Conservation (phyloP, 2,888 invertebrate species). For the Homarus gammarus region DNA sequence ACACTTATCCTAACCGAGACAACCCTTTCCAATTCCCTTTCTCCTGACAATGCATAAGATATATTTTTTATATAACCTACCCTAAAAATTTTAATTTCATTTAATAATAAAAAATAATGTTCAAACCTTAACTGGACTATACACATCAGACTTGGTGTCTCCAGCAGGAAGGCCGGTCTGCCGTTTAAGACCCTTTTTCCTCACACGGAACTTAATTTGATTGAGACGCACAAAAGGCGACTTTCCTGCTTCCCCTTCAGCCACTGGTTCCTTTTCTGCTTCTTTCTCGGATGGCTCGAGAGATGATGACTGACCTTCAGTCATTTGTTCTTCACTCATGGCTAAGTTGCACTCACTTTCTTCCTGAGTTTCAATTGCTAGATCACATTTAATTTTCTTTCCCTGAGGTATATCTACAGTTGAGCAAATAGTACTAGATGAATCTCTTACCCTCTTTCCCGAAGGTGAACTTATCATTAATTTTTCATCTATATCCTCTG, state of each 20-base stretch:
- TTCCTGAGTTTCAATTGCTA: background rate
- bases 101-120: background rate
- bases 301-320: background rate
- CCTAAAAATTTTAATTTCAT: no score
- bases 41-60: no score
- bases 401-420: conserved; percentile 6
- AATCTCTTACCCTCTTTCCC: conserved; percentile 19
- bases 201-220: conserved; percentile 49
- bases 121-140: conserved; percentile 19
- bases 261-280: background rate
- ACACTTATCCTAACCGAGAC: no score
- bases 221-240: conserved; percentile 45
- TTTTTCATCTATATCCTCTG: conserved; percentile 32
- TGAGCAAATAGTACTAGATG: conserved; percentile 4
- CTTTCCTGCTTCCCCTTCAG: background rate
- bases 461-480: conserved; percentile 34
- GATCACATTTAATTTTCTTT: conserved; percentile 29
- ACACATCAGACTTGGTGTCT: background rate
- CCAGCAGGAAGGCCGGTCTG: background rate
- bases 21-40: no score
- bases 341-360: background rate
- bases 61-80: no score
- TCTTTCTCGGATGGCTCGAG: background rate
- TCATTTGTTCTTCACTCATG: background rate
- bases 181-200: conserved; percentile 34